Evolutionary conservation across 2,797 vertebrate species (phyloP).

Genomic region (Triplophysa bombifrons): DNA sequence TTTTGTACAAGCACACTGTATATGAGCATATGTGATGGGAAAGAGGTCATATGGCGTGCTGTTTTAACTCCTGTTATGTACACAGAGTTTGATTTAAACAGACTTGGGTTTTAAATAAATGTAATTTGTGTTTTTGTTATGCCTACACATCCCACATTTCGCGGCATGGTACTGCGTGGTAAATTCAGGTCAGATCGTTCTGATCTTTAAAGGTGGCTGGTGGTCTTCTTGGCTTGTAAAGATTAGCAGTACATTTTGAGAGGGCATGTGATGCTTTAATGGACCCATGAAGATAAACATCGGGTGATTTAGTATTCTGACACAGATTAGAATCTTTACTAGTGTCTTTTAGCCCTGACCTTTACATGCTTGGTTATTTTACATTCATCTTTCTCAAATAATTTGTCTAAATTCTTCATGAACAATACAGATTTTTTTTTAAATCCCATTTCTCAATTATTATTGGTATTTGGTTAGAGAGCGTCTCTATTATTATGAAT

Average conservation of each 20-base stretch:
- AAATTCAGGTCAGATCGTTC: not conserved
- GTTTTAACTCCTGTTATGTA: not conserved
- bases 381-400: not conserved
- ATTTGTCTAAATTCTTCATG: not conserved
- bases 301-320: not conserved
- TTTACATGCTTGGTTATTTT: not conserved
- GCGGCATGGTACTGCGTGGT: not conserved
- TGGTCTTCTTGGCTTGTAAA: not conserved
- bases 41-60: not conserved
- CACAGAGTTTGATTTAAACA: conserved; percentile 4
- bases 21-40: not conserved
- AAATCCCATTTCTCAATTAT: too few species aligned
- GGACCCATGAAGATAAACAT: not conserved
- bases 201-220: not conserved
- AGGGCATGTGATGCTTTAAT: not conserved
- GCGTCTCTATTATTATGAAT: too few species aligned
- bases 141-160: not conserved
- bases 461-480: too few species aligned
- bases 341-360: not conserved
- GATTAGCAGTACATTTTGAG: not conserved
- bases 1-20: not conserved
- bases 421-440: too few species aligned
- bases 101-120: not conserved
- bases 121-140: not conserved
- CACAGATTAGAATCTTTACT: not conserved